Evolutionary conservation across 2,888 invertebrate species (phyloP), one percentile per base, ranked within the genome.

Genomic region (Epirrhoe alternata): DNA sequence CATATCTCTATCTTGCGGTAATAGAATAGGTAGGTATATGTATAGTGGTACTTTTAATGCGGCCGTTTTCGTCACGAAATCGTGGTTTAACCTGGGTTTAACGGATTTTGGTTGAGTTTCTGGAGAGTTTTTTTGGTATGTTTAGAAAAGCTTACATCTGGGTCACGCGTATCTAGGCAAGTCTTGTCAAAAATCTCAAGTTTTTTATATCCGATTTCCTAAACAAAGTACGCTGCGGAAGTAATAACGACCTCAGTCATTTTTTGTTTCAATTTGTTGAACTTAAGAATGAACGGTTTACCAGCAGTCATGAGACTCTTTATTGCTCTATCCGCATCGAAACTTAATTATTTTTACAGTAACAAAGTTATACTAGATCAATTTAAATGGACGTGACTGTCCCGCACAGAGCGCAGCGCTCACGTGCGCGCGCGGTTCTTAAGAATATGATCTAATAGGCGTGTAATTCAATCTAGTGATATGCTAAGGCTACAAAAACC

Each of bases 401-500:
- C 76, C 65, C 64, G 64, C 71, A 71, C 63, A 71, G 59, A 64
- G 61, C 59, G 56, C 58, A 61, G 55, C 55, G 54, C 45, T 63
- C 62, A 67, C 63, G 63, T 63, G 67, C 67, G 77, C 77, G 70
- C 66, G 74, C 77, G 77, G 76, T 78, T 78, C 78, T 75, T 74
- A 72, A 64, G 73, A 85, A 85, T 85, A 82, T 82, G 77, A 77
- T 81, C 80, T 86, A 86, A 86, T 84, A 83, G 77, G 82, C 86
- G 78, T 86, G 86, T 86, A 87, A 87, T 87, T 86, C 82, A 82
- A 87, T 84, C 82, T 76, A 72, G 76, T 75, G 72, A 77, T 77
- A 77, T 55, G 45, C 16, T 63, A 24, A 16, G 52, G 54, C 52
- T 38, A 66, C 71, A 74, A 70, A 78, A 78, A 74, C 74, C 74